These are phyloP conservation scores for Tubulanus polymorphus DNA, from an alignment of 2,888 invertebrate genomes.

Conservation along the genomic window DNA sequence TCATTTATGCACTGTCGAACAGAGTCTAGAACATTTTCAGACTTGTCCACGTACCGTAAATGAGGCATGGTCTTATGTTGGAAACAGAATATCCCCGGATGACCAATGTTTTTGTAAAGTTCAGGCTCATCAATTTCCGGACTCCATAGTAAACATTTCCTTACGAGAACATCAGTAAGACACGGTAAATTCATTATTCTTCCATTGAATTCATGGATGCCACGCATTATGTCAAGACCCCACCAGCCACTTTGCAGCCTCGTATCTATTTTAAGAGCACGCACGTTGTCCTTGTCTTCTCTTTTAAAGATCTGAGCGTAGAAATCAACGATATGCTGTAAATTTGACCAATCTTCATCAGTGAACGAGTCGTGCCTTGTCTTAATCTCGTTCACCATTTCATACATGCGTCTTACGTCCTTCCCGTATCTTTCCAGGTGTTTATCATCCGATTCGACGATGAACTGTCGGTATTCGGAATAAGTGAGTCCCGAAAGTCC, in stretches of 20 bases:
- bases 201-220: background rate
- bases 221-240: background rate
- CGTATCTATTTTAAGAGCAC: background rate
- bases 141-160: background rate
- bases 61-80: background rate
- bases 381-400: background rate
- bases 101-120: background rate
- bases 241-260: background rate
- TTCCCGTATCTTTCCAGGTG: background rate
- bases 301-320: background rate
- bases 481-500: background rate
- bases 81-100: background rate
- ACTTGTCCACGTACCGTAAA: conserved; percentile 1
- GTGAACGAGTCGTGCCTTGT: background rate
- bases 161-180: background rate
- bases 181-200: background rate
- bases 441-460: background rate
- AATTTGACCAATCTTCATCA: background rate
- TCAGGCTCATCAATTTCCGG: background rate
- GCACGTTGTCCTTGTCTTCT: background rate
- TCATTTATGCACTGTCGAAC: background rate
- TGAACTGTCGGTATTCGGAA: background rate
- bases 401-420: background rate
- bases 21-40: background rate
- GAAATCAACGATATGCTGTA: background rate